Percentiles rank a stretch among this genome's conserved stretches.
Conservation (phyloP, 2,797 vertebrate species). For the Arnoldichthys spilopterus region DNA sequence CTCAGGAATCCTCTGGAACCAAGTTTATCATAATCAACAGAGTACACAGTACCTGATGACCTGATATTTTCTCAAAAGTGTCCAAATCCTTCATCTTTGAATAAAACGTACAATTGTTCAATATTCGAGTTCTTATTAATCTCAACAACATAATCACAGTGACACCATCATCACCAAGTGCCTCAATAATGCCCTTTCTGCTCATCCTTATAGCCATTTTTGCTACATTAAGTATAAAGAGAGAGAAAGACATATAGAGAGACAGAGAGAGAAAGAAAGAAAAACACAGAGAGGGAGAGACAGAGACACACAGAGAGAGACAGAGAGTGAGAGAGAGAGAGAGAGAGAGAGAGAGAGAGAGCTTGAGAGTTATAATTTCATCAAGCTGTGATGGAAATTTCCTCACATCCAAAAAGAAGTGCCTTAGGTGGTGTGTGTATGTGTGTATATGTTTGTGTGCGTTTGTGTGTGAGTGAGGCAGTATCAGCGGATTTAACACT, state of each 20-base stretch:
- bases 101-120: too few species aligned
- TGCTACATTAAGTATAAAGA: background rate
- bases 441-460: constrained; percentile 28
- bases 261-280: constrained; percentile 19
- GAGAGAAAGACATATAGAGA: background rate
- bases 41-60: too few species aligned
- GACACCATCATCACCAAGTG: too few species aligned
- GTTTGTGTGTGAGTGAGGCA: constrained; percentile 8
- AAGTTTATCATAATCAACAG: too few species aligned
- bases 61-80: too few species aligned
- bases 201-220: too few species aligned
- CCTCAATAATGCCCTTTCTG: too few species aligned
- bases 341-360: background rate
- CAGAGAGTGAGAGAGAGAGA: background rate
- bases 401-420: background rate
- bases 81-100: too few species aligned
- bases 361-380: background rate
- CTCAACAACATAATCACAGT: too few species aligned
- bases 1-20: too few species aligned
- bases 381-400: background rate
- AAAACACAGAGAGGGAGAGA: background rate
- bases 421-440: background rate
- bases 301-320: constrained; percentile 33
- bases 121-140: too few species aligned
- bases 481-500: too few species aligned